Base-by-base conservation (phyloP, 2,113 vertebrate species). In the Camelus dromedarius region DNA sequence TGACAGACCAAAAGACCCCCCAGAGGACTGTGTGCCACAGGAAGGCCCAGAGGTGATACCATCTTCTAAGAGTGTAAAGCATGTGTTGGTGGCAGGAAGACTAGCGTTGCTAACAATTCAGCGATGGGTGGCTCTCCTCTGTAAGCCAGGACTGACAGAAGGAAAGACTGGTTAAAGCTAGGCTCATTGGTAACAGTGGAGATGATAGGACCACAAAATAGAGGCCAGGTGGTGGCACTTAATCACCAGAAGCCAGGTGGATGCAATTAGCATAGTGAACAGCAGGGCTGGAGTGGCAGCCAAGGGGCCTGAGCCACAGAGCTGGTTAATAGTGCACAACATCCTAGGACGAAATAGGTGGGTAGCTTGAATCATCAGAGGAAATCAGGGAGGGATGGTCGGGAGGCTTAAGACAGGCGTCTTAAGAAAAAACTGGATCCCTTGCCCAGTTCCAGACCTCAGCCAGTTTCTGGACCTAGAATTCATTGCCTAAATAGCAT, bases 201-300 rank as follows among this genome's bases (percentile, higher is more conserved):
- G 35, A 73, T 32, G 24, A 89, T 18, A 54, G 60, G 56, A 42
- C 50, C 69, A 66, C 73, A 15, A 62, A 62, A 62, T 15, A 85
- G 80, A 76, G 26, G 60, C 85, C 89, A 95, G 84, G 67, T 85
- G 66, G 66, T 48, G 19, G 50, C 28, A 58, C 48, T 16, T 48
- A 28, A 87, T 67, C 1, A 10, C 64, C 92, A 96, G 79, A 89
- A 84, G 70, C 77, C 83, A 84, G 77, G 46, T 79, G 80, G 90
- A 86, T 54, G 38, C 46, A 80, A 60, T 90, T 46, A 75, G 82
- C 64, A 48, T 4, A 48, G 42, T 30, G 62, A 56, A 52, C 60
- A 64, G 62, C 76, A 92, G 77, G 77, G 48, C 18, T n/a, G 18
- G 73, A 86, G 69, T 38, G 79, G 8, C 32, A 60, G 89, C 84